Evolutionary conservation across 2,888 invertebrate genomes (phyloP), one percentile per base, ranked within the genome.

Genomic region (Thymelicus lineola): DNA sequence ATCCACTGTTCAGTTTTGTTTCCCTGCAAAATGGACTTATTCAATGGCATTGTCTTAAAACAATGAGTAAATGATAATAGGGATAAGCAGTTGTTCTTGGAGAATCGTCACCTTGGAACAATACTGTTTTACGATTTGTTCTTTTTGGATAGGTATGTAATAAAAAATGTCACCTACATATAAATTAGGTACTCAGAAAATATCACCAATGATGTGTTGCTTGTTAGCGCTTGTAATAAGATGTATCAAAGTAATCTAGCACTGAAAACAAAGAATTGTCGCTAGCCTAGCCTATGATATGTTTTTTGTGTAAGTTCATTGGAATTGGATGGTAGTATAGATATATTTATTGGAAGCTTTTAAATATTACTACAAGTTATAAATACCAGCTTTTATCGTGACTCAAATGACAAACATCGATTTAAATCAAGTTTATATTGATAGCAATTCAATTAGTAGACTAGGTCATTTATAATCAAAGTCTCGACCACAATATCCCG

Each of bases 401-500:
- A 20, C 10, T 53, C 53, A 53, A 53, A 53, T 53, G 20, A 53
- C 20, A 53, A 53, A 53, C 20, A 9, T 17, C 20, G 3, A 53
- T 48, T 48, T 53, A 17, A 50, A 12, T 53, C 53, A 53, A 53
- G 9, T 20, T 12, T 53, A 53, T 20, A 53, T 53, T 53, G 53
- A 67, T 10, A 60, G 60, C 60, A 9, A 42, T 66, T 61, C 53
- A 55, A 55, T 67, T 61, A 67, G 61, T 67, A 55, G 55, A 57
- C 36, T 36, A 45, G 67, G 67, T 67, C 67, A 67, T 61, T 61
- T 67, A 59, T 55, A 67, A 68, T 68, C 67, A 68, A 67, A 36
- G 74, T 61, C 66, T 53, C 46, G 55, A 53, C 61, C 45, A 63
- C 60, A n/a, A n/a, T n/a, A 66, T 63, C 46, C 70, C 58, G 70